Conservation (phyloP, 2,113 vertebrate species). For the Notothenia coriiceps region DNA sequence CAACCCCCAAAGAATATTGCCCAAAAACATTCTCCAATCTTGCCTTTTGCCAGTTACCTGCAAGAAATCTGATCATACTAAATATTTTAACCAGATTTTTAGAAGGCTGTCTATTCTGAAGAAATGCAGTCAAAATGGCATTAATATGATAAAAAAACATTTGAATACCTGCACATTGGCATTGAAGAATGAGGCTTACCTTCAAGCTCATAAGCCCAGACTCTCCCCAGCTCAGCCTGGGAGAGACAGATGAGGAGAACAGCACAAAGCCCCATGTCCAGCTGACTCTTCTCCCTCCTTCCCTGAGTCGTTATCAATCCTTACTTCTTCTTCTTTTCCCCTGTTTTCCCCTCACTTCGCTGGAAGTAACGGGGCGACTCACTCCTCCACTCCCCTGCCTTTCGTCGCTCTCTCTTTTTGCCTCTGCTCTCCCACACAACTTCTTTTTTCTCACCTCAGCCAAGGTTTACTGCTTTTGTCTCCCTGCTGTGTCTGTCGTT, state of each 20-base stretch:
- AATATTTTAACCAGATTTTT: neutral
- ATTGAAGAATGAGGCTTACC: constrained; percentile 73
- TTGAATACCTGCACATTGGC: constrained; percentile 15
- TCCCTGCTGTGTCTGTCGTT: constrained; percentile 24
- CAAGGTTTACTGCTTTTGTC: constrained; percentile 51
- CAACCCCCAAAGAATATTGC: neutral
- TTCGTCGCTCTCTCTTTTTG: constrained; percentile 47
- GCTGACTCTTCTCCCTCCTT: constrained; percentile 65
- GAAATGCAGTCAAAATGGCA: constrained; percentile 4
- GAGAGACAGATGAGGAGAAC: constrained; percentile 85
- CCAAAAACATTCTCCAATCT: neutral
- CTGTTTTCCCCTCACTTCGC: constrained; percentile 42
- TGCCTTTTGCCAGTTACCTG: neutral
- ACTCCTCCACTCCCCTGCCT: constrained; percentile 72
- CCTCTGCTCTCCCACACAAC: constrained; percentile 61
- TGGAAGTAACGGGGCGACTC: constrained; percentile 52
- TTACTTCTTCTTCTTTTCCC: constrained; percentile 31
- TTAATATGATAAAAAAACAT: constrained; percentile 3
- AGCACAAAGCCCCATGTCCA: constrained; percentile 83
- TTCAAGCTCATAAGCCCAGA: constrained; percentile 77
- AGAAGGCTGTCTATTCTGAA: neutral
- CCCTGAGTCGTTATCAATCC: constrained; percentile 57
- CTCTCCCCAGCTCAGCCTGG: constrained; percentile 83
- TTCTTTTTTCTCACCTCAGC: constrained; percentile 61
- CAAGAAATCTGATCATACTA: constrained; percentile 29